Evolutionary conservation across 1,140 invertebrate species (phyloP).

Genomic region (Hyles euphorbiae): DNA sequence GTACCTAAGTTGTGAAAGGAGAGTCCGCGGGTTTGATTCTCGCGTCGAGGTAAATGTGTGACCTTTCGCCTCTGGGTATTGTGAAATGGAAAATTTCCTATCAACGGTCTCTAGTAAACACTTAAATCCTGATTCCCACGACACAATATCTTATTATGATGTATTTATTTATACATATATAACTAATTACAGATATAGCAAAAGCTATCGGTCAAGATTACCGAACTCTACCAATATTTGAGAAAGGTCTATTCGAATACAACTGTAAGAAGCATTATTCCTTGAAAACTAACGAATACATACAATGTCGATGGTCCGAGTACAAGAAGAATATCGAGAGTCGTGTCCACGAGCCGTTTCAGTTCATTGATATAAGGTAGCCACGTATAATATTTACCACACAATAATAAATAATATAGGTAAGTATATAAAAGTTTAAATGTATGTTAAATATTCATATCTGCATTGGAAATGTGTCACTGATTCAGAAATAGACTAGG

Average conservation of each 20-base stretch:
- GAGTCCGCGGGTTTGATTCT: neutral
- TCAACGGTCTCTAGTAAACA: neutral
- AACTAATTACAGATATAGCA: conserved; percentile 14
- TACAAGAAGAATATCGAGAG: conserved; percentile 18
- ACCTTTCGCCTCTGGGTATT: neutral
- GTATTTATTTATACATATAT: too few species aligned
- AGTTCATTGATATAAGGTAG: conserved; percentile 43
- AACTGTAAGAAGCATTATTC: conserved; percentile 24
- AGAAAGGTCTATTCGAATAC: conserved; percentile 20
- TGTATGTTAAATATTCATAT: too few species aligned
- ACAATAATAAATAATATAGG: too few species aligned
- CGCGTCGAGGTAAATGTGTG: neutral
- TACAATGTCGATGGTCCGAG: conserved; percentile 19
- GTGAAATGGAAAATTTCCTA: neutral
- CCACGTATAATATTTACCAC: too few species aligned
- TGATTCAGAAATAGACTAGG: too few species aligned
- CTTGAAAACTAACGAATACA: conserved; percentile 14
- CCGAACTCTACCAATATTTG: conserved; percentile 19
- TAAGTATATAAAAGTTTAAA: too few species aligned
- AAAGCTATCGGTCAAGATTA: conserved; percentile 17
- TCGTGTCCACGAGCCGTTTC: conserved; percentile 38
- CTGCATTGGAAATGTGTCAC: too few species aligned
- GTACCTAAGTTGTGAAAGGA: neutral
- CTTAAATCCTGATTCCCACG: neutral
- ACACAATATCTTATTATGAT: too few species aligned